Conservation (phyloP, 1,140 invertebrate species). For the Chymomyza costata region DNA sequence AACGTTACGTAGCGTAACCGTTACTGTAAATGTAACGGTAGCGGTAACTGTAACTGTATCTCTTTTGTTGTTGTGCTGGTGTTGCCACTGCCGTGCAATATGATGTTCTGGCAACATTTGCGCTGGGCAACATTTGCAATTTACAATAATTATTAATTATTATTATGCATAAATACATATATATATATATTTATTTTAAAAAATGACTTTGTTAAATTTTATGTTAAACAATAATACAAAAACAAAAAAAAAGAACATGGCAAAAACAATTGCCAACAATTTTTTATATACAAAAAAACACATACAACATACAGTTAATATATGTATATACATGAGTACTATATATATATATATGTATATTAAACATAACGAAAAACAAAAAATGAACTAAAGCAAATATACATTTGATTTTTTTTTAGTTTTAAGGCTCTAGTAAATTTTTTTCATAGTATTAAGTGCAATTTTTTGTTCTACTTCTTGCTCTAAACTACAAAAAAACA, state of each 20-base stretch:
- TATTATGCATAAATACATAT: conserved; percentile 42
- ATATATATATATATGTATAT: conserved; percentile 26
- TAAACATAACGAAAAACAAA: conserved; percentile 29
- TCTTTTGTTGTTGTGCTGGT: conserved; percentile 68
- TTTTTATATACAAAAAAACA: conserved; percentile 56
- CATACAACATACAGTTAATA: conserved; percentile 28
- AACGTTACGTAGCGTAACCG: too few species aligned
- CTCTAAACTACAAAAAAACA: conserved; percentile 47
- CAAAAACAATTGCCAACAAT: conserved; percentile 23
- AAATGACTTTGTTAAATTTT: conserved; percentile 68
- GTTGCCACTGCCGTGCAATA: conserved; percentile 69
- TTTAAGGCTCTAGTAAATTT: conserved; percentile 73
- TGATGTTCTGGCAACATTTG: conserved; percentile 64
- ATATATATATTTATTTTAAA: conserved; percentile 67
- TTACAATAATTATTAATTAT: conserved; percentile 61
- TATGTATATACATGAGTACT: conserved; percentile 18
- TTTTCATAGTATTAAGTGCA: conserved; percentile 69
- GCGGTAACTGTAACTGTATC: conserved; percentile 68
- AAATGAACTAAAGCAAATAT: conserved; percentile 50
- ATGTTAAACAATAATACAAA: conserved; percentile 47
- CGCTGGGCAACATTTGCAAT: conserved; percentile 68
- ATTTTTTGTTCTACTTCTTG: conserved; percentile 68
- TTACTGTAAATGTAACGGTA: too few species aligned
- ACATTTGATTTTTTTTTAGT: conserved; percentile 72
- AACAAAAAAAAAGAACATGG: conserved; percentile 14